Evolutionary conservation across 2,888 invertebrate species (phyloP).

Genomic region (Maniola hyperantus): DNA sequence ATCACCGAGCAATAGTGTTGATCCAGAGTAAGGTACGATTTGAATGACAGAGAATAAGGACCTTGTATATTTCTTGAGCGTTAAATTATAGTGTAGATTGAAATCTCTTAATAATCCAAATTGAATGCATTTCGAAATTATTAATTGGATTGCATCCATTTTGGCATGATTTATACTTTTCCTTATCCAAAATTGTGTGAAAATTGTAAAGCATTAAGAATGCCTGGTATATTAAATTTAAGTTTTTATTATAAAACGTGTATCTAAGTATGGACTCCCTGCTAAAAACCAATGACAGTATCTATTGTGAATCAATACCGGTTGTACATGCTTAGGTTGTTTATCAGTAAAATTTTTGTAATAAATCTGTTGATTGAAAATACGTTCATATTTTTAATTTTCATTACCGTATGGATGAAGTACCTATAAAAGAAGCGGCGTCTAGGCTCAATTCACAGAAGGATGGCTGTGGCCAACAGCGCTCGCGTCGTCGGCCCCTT

Average conservation of each 20-base stretch:
- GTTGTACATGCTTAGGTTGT: conserved; percentile 64
- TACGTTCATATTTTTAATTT: conserved; percentile 31
- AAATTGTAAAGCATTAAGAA: conserved; percentile 67
- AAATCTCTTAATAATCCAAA: conserved; percentile 49
- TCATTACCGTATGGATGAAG: not conserved
- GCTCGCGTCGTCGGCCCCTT: too few species aligned
- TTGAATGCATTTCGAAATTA: conserved; percentile 52
- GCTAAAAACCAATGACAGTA: conserved; percentile 25
- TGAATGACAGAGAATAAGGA: not conserved
- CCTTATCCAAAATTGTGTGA: conserved; percentile 48
- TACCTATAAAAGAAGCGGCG: too few species aligned
- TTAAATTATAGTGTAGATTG: conserved; percentile 41
- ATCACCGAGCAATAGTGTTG: too few species aligned
- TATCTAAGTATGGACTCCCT: conserved; percentile 62
- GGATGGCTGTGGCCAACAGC: too few species aligned
- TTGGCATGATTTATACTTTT: conserved; percentile 47
- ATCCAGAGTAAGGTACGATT: not conserved
- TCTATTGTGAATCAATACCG: conserved; percentile 21
- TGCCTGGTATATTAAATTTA: conserved; percentile 60
- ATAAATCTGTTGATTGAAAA: conserved; percentile 69
- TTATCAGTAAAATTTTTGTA: conserved; percentile 64
- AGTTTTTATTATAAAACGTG: conserved; percentile 52
- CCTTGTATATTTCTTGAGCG: conserved; percentile 56
- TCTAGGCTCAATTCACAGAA: too few species aligned
- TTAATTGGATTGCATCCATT: conserved; percentile 61